Evolutionary conservation across 2,113 vertebrate species (phyloP).

Genomic region (Larimichthys polyactis): DNA sequence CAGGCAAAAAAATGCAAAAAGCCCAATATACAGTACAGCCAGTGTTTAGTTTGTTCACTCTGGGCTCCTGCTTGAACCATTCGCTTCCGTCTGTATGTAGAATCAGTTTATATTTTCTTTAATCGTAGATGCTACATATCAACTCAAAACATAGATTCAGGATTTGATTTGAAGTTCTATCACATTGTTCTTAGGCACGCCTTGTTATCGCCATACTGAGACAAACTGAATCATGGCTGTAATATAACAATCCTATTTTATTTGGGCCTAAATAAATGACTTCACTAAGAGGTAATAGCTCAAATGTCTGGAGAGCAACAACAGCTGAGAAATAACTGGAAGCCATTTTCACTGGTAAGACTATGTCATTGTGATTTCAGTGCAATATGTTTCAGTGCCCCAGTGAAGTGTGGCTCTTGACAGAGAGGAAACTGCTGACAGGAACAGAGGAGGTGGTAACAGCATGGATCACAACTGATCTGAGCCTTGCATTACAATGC

Average conservation of each 20-base stretch:
- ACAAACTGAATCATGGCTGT: not conserved
- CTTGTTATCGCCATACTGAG: not conserved
- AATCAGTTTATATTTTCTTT: not conserved
- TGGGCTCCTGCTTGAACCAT: not conserved
- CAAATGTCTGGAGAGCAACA: not conserved
- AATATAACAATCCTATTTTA: not conserved
- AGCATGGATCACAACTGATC: slow-evolving; percentile 54
- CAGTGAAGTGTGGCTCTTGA: slow-evolving; percentile 23
- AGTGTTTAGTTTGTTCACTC: too few relatives aligned
- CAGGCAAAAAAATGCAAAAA: not conserved
- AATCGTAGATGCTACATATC: not conserved
- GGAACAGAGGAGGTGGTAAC: slow-evolving; percentile 49
- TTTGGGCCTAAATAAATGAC: not conserved
- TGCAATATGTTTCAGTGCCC: slow-evolving; percentile 23
- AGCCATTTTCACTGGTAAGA: slow-evolving; percentile 9
- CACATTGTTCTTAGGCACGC: not conserved
- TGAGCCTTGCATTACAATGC: slow-evolving; percentile 18
- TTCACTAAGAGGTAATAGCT: not conserved
- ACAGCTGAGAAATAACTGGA: slow-evolving; percentile 8
- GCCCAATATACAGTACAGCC: too few relatives aligned
- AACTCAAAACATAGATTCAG: not conserved
- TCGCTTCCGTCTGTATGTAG: too few relatives aligned
- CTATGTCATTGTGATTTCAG: slow-evolving; percentile 20
- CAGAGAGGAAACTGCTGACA: slow-evolving; percentile 50
- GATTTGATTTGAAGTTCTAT: not conserved